Conservation (phyloP, 2,113 vertebrate species). For the Varanus komodoensis region DNA sequence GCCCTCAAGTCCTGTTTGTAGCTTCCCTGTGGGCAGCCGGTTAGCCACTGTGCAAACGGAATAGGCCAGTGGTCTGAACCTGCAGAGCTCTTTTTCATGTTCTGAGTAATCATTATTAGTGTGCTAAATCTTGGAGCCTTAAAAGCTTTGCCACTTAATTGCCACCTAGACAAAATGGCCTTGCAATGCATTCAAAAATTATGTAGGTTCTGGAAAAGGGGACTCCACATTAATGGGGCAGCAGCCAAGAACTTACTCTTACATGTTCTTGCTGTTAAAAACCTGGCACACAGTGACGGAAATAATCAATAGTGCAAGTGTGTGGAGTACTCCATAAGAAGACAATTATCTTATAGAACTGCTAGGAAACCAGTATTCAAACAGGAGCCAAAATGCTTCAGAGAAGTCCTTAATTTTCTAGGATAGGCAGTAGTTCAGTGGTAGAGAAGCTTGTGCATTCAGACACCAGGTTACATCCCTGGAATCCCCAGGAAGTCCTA, state of each 20-base stretch:
- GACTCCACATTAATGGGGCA: background rate
- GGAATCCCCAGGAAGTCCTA: too few relatives aligned
- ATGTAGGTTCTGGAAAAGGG: background rate
- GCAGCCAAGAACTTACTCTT: background rate
- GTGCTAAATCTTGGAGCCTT: background rate
- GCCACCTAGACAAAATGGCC: background rate
- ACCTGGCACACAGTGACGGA: background rate
- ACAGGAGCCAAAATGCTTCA: background rate
- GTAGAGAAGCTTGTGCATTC: too few relatives aligned
- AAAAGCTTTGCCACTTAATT: background rate
- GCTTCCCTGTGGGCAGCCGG: too few relatives aligned
- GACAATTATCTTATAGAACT: background rate
- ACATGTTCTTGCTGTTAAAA: background rate
- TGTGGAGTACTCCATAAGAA: background rate
- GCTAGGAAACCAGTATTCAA: background rate
- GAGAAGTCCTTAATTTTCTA: background rate
- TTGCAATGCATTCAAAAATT: background rate
- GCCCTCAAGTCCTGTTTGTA: too few relatives aligned
- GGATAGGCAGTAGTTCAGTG: too few relatives aligned
- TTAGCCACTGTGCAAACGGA: too few relatives aligned
- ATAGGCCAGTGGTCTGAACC: too few relatives aligned
- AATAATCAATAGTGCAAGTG: background rate
- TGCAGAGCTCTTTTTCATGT: too few relatives aligned
- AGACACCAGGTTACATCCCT: too few relatives aligned
- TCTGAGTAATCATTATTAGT: background rate